Evolutionary conservation across 2,113 vertebrate species (phyloP), one percentile per base, ranked within the genome.

Genomic region (Micronisus gabar): DNA sequence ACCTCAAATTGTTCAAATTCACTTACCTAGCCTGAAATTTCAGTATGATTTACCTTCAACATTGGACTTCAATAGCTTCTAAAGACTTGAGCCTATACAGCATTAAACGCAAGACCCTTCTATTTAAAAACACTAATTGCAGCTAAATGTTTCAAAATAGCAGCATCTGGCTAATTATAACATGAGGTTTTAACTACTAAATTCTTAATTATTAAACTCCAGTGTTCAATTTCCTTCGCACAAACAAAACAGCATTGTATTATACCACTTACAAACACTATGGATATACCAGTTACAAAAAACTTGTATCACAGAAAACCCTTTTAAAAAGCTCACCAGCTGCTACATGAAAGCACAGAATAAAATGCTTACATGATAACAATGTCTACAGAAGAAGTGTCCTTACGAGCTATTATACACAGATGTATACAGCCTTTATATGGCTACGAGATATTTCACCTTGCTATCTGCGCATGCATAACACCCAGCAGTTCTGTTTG

Each of bases 121-220:
- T 7, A 95, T 94, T 97, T 97, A 90, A 97, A 97, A 97, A 94
- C 93, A 95, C 91, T 98, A 98, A 98, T 97, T 82, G 81, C 86
- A 95, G 82, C 74, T 83, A 74, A 85, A 45, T 79, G 32, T 92
- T 97, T 92, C 91, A 93, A 85, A 84, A 81, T 55, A 95, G 95
- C 68, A 96, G 96, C 97, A 96, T 96, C 95, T 98, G 96, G 95
- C 88, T 96, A 95, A 96, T 98, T 96, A 94, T 61, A 96, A 95
- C 73, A 62, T 56, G 86, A 90, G 61, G 68, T 94, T 97, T 97
- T 95, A 97, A 97, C 81, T 95, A 98, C 97, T 97, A 97, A 96
- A 97, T 95, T 55, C 94, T 95, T 97, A 94, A 97, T 97, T 97
- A 96, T 97, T 97, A 93, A 97, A 96, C 84, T 92, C 96, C 85